Conservation (phyloP, 2,797 vertebrate species). For the Philypnodon macrostomus region DNA sequence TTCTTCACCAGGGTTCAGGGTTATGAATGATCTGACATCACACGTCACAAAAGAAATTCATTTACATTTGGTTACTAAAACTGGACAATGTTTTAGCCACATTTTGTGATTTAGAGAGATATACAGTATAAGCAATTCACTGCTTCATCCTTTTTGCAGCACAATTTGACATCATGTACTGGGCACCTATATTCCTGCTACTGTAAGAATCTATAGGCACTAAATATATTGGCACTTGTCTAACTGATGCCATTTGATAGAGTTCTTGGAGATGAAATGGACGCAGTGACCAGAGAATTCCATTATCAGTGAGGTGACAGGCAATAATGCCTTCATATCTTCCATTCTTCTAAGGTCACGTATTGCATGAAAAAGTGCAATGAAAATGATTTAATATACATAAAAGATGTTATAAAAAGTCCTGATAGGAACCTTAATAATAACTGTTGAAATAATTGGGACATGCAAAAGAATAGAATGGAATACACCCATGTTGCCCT, state of each 20-base stretch:
- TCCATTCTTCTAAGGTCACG: conserved; percentile 40
- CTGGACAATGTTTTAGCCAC: too few species aligned
- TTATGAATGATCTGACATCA: too few species aligned
- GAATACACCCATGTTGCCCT: conserved; percentile 23
- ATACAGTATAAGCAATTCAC: too few species aligned
- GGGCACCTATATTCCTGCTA: conserved; percentile 10
- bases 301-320: conserved; percentile 59
- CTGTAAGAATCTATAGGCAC: conserved; percentile 14
- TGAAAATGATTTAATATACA: conserved; percentile 50
- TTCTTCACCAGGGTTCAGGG: too few species aligned
- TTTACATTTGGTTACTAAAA: too few species aligned
- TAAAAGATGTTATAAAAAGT: conserved; percentile 26
- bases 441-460: too few species aligned
- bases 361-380: conserved; percentile 25
- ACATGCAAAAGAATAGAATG: too few species aligned
- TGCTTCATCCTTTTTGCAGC: not conserved
- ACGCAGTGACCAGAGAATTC: conserved; percentile 46
- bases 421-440: too few species aligned
- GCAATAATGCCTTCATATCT: conserved; percentile 48
- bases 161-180: conserved; percentile 5
- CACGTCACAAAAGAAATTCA: too few species aligned
- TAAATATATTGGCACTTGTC: conserved; percentile 36
- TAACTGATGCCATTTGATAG: conserved; percentile 26
- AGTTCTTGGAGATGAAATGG: conserved; percentile 45
- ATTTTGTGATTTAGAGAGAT: not conserved